phyloP scores from a whole-genome alignment of 2,113 vertebrate species.

The Strigops habroptila region DNA sequence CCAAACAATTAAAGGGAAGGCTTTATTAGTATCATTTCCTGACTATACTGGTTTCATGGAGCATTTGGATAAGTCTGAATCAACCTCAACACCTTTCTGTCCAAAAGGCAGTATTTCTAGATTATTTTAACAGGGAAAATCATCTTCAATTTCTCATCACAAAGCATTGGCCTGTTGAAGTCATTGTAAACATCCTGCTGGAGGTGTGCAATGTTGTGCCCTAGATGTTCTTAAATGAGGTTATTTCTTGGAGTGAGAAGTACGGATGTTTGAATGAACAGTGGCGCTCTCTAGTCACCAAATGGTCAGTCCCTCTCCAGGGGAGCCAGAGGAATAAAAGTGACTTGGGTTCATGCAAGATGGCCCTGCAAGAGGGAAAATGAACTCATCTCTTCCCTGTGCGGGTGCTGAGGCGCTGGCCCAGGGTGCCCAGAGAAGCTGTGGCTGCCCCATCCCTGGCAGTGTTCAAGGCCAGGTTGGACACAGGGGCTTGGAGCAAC shows the following conservation, averaged over 20 bases:
- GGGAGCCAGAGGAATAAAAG: not conserved
- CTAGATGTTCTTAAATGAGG: not conserved
- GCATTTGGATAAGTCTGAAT: not conserved
- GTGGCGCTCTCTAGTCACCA: not conserved
- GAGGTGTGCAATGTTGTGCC: not conserved
- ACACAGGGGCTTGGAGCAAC: not conserved
- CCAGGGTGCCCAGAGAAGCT: not conserved
- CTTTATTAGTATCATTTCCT: not conserved
- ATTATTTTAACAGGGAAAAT: not conserved
- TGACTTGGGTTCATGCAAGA: not conserved
- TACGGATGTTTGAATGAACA: not conserved
- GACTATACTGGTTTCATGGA: not conserved
- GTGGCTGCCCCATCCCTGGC: not conserved
- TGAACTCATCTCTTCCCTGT: not conserved
- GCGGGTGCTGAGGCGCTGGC: not conserved
- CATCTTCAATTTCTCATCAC: not conserved
- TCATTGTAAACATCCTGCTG: not conserved
- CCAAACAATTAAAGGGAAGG: constrained; percentile 52
- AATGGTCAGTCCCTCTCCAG: not conserved
- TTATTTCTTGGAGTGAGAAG: not conserved
- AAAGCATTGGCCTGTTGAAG: not conserved
- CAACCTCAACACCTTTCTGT: not conserved
- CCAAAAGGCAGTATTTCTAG: not conserved
- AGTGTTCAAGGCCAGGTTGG: not conserved
- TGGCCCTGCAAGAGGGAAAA: not conserved